Conservation (phyloP, 2,797 vertebrate species). For the Tapirus indicus region DNA sequence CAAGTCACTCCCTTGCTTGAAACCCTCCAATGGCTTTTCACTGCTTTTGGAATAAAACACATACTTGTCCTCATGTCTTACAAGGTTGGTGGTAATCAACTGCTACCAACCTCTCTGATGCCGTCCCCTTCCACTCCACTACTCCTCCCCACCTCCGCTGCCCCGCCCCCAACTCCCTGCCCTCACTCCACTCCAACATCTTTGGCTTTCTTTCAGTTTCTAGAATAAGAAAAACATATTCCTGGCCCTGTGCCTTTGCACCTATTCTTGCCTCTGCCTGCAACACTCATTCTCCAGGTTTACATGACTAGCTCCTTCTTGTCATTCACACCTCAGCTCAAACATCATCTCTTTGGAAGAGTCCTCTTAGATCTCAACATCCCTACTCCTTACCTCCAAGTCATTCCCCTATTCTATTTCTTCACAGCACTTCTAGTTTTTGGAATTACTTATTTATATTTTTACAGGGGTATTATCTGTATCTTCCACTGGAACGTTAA, state of each 20-base stretch:
- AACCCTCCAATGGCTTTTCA: not conserved
- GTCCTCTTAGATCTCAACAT: not conserved
- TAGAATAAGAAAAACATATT: not conserved
- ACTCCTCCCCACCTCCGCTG: too few relatives aligned
- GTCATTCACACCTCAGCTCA: not conserved
- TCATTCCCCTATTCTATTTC: not conserved
- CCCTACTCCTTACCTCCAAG: not conserved
- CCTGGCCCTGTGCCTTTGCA: not conserved
- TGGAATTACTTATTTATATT: constrained; percentile 15
- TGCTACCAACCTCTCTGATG: not conserved
- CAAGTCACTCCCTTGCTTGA: not conserved
- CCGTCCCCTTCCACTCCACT: too few relatives aligned
- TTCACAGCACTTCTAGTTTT: not conserved
- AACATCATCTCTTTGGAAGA: not conserved
- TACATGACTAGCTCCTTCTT: not conserved
- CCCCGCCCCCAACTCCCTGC: too few relatives aligned
- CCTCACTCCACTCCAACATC: not conserved
- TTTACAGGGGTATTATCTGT: not conserved
- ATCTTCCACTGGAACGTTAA: not conserved
- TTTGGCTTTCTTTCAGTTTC: not conserved
- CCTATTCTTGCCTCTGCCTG: not conserved
- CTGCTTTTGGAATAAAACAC: not conserved
- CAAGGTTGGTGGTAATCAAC: too few relatives aligned
- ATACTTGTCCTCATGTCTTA: not conserved
- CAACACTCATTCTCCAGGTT: not conserved